Percentiles rank a stretch among this genome's conserved stretches.
phyloP scores from a whole-genome alignment of 2,113 vertebrate genomes.

The Limnothrissa miodon region DNA sequence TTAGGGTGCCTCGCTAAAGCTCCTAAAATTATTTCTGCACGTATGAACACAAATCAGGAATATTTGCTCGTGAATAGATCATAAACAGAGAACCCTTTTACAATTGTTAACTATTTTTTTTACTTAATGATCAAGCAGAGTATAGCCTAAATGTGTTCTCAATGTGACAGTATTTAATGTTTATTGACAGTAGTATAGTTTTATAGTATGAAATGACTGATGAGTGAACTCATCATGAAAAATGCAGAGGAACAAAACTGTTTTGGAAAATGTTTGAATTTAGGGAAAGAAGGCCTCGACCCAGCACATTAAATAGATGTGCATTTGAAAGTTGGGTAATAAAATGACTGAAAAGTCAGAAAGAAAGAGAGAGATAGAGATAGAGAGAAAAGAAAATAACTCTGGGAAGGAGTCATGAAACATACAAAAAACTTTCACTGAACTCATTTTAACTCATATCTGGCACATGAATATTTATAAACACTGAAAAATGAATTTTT shows the following conservation, averaged over 20 bases:
- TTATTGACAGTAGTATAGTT: not conserved
- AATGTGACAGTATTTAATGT: not conserved
- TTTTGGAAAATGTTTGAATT: not conserved
- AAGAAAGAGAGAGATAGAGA: not conserved
- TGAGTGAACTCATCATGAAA: not conserved
- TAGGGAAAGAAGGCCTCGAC: not conserved
- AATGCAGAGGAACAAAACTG: not conserved
- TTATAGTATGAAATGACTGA: not conserved
- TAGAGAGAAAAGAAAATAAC: not conserved
- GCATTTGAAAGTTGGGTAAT: not conserved
- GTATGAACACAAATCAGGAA: not conserved
- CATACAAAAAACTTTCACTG: not conserved
- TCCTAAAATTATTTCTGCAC: not conserved
- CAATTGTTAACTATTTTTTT: not conserved
- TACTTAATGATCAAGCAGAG: not conserved
- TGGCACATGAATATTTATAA: slow-evolving; percentile 55
- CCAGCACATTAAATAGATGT: not conserved
- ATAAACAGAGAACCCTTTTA: not conserved
- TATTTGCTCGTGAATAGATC: not conserved
- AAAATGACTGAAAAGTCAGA: not conserved
- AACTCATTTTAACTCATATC: slow-evolving; percentile 24
- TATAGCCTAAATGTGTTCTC: not conserved
- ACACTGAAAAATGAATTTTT: slow-evolving; percentile 43
- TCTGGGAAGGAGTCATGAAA: not conserved
- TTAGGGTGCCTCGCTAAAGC: not conserved